Conservation (phyloP, 1,140 invertebrate species). For the Gryllus bimaculatus region DNA sequence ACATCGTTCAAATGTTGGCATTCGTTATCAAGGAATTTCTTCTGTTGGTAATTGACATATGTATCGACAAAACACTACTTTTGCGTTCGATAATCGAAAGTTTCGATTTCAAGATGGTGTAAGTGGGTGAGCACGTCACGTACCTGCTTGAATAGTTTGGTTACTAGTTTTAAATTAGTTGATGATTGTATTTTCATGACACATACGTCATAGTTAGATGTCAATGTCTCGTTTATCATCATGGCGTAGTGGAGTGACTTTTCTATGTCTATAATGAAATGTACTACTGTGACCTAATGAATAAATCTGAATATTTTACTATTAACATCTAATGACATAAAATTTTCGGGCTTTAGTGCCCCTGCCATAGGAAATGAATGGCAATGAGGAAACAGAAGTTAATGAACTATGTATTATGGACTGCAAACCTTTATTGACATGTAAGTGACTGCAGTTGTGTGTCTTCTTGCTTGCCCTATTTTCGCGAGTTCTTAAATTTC, state of each 20-base stretch:
- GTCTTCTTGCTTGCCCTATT: conserved; percentile 4
- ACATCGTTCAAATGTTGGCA: too few relatives aligned
- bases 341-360: neutral
- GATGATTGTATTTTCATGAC: neutral
- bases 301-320: neutral
- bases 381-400: conserved; percentile 9
- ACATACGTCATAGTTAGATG: neutral
- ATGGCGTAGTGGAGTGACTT: neutral
- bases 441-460: conserved; percentile 34
- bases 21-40: too few relatives aligned
- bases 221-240: neutral
- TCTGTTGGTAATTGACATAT: too few relatives aligned
- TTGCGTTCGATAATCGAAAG: neutral
- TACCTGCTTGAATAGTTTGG: neutral
- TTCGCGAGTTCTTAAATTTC: conserved; percentile 15
- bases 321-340: neutral
- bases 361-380: conserved; percentile 13
- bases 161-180: neutral
- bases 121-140: neutral
- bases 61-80: too few relatives aligned
- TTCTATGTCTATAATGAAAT: neutral
- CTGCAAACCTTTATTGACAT: conserved; percentile 46
- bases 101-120: neutral
- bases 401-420: conserved; percentile 30
- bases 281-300: too few relatives aligned